phyloP scores from a whole-genome alignment of 2,113 vertebrate genomes.

The Drymodes brunneopygia region DNA sequence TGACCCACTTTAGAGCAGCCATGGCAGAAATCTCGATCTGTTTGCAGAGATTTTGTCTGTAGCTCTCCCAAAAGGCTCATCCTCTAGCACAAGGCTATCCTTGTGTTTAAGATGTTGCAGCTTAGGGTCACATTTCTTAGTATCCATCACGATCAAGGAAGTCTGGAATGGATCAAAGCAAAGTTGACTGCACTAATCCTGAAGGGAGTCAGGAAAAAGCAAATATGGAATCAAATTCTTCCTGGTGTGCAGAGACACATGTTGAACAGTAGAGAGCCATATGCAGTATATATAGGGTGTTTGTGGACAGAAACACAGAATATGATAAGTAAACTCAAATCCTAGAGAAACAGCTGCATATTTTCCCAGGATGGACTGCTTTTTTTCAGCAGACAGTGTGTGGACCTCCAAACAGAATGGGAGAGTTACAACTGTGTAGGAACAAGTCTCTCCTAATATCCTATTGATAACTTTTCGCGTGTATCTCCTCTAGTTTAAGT shows the following conservation, averaged over 20 bases:
- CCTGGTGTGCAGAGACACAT: not conserved
- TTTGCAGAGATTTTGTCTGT: not conserved
- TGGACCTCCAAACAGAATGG: not conserved
- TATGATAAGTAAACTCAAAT: not conserved
- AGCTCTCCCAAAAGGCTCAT: not conserved
- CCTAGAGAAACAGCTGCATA: not conserved
- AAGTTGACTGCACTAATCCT: not conserved
- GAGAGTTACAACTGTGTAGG: not conserved
- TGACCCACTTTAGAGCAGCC: not conserved
- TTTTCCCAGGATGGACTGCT: not conserved
- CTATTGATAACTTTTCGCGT: fast-evolving
- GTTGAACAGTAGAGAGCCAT: not conserved
- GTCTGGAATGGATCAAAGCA: not conserved
- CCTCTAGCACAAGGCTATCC: not conserved
- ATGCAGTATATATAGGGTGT: not conserved
- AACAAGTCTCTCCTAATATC: not conserved
- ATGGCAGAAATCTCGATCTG: not conserved
- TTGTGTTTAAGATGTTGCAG: not conserved
- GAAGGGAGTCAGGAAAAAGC: not conserved
- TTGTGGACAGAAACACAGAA: not conserved
- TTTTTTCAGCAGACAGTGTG: not conserved
- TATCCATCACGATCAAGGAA: not conserved
- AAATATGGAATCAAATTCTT: not conserved
- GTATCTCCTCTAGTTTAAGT: not conserved
- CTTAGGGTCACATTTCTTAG: not conserved